phyloP scores from a whole-genome alignment of 2,113 vertebrate genomes.

The Anguilla japonica region DNA sequence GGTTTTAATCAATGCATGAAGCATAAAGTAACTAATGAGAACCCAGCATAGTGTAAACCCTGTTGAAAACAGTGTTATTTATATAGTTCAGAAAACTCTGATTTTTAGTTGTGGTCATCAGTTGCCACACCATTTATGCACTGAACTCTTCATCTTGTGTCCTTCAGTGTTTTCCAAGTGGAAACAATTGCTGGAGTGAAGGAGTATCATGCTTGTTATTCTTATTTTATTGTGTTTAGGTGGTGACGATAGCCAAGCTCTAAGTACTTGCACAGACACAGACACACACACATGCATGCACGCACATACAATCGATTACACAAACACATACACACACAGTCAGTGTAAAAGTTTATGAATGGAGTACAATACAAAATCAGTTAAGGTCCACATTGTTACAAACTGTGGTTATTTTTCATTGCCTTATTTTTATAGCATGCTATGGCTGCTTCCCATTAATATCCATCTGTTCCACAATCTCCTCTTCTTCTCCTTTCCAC shows the following conservation, averaged over 20 bases:
- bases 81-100: background rate
- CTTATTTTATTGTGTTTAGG: too few relatives aligned
- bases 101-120: background rate
- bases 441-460: background rate
- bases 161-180: too few relatives aligned
- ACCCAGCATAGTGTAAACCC: background rate
- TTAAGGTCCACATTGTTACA: background rate
- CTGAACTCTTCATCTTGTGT: too few relatives aligned
- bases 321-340: background rate
- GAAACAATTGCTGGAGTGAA: too few relatives aligned
- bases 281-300: background rate
- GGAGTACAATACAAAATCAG: background rate
- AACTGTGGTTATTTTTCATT: background rate
- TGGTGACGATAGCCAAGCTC: background rate
- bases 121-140: too few relatives aligned
- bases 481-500: background rate
- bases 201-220: too few relatives aligned
- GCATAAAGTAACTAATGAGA: background rate
- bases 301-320: background rate
- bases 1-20: background rate
- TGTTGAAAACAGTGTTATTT: background rate
- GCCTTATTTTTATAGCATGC: background rate
- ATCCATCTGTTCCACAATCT: background rate
- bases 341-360: background rate
- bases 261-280: background rate